Conservation (phyloP, 2,888 invertebrate genomes). For the Drosophila peninsularis region DNA sequence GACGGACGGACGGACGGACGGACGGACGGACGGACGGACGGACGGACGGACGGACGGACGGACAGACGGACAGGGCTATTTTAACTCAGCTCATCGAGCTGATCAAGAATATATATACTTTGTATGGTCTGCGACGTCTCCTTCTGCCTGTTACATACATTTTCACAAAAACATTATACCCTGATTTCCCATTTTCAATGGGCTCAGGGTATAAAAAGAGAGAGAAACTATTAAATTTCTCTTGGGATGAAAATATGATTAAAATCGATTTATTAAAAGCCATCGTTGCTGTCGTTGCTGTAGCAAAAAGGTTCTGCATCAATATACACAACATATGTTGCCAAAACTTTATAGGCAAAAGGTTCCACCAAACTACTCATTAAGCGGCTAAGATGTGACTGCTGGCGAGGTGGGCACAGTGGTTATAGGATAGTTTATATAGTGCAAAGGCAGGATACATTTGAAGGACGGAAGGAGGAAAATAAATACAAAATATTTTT, state of each 20-base stretch:
- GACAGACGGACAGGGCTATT: no score
- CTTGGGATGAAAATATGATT: slow-evolving; percentile 81
- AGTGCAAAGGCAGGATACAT: neutral
- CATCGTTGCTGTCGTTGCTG: slow-evolving; percentile 48
- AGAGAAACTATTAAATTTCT: slow-evolving; percentile 78
- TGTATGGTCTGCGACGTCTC: no score
- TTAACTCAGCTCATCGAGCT: no score
- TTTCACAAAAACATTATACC: no score
- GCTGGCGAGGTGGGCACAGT: slow-evolving; percentile 35
- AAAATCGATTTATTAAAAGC: slow-evolving; percentile 84
- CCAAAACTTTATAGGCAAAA: slow-evolving; percentile 56
- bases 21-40: no score
- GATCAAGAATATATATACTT: no score
- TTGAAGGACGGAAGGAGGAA: neutral
- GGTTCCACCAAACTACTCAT: slow-evolving; percentile 17
- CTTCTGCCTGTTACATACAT: no score
- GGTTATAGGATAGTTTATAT: slow-evolving; percentile 13
- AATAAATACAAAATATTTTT: no score
- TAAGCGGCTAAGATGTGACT: slow-evolving; percentile 30
- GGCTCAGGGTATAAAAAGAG: neutral
- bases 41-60: no score
- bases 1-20: no score
- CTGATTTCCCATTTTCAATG: no score
- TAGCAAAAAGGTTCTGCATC: slow-evolving; percentile 31
- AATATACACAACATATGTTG: slow-evolving; percentile 59